phyloP scores from a whole-genome alignment of 2,797 vertebrate species.

The Trematomus bernacchii region DNA sequence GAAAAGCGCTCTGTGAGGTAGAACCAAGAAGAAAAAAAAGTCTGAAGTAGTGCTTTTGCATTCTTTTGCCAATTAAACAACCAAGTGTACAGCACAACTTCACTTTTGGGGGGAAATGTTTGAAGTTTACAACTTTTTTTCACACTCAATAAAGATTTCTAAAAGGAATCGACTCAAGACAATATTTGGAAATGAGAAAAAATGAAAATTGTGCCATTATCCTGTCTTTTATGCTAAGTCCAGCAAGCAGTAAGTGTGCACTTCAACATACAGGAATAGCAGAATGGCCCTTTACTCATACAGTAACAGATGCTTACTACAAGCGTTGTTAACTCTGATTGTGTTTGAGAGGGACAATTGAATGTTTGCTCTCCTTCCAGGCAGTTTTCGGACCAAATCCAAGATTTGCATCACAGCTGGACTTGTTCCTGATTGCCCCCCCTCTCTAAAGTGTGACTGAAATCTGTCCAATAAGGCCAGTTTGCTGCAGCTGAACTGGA shows the following conservation, averaged over 20 bases:
- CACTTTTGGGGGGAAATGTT: background rate
- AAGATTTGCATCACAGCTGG: constrained; percentile 64
- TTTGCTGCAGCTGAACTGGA: constrained; percentile 58
- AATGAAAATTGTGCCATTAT: background rate
- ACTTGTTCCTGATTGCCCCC: constrained; percentile 66
- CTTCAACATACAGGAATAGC: background rate
- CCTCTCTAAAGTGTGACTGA: constrained; percentile 46
- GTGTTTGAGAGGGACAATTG: constrained; percentile 61
- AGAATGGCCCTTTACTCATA: background rate
- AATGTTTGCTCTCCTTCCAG: constrained; percentile 57
- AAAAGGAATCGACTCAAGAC: background rate
- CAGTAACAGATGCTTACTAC: constrained; percentile 3
- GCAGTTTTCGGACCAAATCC: constrained; percentile 43
- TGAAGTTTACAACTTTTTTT: too few species aligned
- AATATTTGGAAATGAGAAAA: background rate
- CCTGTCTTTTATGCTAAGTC: background rate
- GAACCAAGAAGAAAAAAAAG: background rate
- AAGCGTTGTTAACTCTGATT: constrained; percentile 51
- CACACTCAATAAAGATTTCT: too few species aligned
- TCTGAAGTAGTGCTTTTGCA: background rate
- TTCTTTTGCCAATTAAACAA: background rate
- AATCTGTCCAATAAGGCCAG: constrained; percentile 60
- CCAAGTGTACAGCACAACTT: background rate
- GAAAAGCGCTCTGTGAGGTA: constrained; percentile 1
- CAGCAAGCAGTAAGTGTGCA: background rate